Evolutionary conservation across 2,797 vertebrate species (phyloP), one percentile per base, ranked within the genome.

Genomic region (Chloroceryle inda): DNA sequence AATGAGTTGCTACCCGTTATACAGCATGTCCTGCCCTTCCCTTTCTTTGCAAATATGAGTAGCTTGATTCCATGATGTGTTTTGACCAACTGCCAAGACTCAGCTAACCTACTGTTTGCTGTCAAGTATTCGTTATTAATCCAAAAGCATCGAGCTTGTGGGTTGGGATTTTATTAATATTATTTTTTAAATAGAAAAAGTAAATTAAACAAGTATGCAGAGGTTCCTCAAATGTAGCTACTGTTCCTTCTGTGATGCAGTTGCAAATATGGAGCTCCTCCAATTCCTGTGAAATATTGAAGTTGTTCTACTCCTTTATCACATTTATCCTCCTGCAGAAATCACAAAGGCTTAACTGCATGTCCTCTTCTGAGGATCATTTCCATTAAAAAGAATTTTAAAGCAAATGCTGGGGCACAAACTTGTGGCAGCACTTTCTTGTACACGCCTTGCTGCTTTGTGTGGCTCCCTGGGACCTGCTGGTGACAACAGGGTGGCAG

Each of bases 81-180:
- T 97, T 97, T 98, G 98, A 98, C 95, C 91, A 77, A 45, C 69
- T 83, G 97, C 98, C 98, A 98, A 98, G 89, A 97, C 87, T 94
- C 96, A 98, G 97, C 97, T 98, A 98, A 97, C 96, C 95, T 95
- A 97, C 97, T 98, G 96, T 98, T 98, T 98, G 97, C 97, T 97
- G 98, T 98, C 98, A 98, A 97, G 97, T 96, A 94, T 95, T 96
- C 97, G 96, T 94, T 96, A 96, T 96, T 35, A 89, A 96, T 97
- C 94, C 88, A 93, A 97, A 96, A 96, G 94, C 91, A 88, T 66
- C 88, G 93, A 96, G 93, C 95, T 71, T 94, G 90, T 95, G 91
- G 93, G 72, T 67, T 96, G 94, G 88, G 97, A 96, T 92, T 85
- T 20, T 40, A 29, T 63, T 40, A 37, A 24, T 45, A 81, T 68